These are phyloP conservation scores for Prionailurus viverrinus DNA, from an alignment of 2,113 vertebrate species.

Conservation along the genomic window DNA sequence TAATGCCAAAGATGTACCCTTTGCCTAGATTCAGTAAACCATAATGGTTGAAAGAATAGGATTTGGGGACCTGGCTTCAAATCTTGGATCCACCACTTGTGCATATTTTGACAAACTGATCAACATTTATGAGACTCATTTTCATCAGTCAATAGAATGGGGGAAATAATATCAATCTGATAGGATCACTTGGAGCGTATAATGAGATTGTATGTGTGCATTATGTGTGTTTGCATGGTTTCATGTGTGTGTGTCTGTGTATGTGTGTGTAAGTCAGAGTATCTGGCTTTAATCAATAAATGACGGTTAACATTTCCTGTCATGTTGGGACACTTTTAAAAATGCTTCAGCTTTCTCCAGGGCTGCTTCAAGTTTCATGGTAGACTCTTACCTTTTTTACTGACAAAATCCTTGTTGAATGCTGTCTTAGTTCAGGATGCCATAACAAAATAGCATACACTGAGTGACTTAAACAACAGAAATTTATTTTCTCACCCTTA, in stretches of 20 bases:
- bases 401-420: background rate
- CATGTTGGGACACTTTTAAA: background rate
- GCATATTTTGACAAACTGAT: background rate
- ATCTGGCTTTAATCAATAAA: background rate
- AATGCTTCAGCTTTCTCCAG: background rate
- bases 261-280: background rate
- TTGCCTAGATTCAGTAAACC: background rate
- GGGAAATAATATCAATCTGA: background rate
- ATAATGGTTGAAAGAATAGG: background rate
- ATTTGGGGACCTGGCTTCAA: background rate
- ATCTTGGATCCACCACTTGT: background rate
- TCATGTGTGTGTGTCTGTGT: background rate
- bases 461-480: background rate
- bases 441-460: background rate
- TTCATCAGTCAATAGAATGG: background rate
- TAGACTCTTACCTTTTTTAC: background rate
- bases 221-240: background rate
- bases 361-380: background rate
- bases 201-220: background rate
- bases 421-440: background rate
- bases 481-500: background rate
- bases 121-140: background rate
- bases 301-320: background rate
- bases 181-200: background rate
- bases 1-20: rapidly evolving